A percentile compares a stretch with the other conserved stretches of the same genome.
These are phyloP conservation scores for Luidia sarsii DNA, from an alignment of 53 echinoderm and acorn worm genomes.

Conservation along the genomic window DNA sequence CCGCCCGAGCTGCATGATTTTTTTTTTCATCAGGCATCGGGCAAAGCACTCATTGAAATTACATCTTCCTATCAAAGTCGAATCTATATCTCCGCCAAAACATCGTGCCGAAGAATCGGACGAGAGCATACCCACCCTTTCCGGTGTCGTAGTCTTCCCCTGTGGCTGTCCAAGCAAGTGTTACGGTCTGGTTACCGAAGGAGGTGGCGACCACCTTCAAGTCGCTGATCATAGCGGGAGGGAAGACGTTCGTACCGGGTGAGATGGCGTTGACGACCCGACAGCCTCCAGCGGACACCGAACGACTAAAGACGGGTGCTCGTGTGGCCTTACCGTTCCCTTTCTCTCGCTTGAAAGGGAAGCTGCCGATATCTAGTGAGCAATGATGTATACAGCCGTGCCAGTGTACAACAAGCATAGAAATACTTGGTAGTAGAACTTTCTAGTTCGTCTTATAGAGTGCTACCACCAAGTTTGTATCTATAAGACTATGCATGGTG, in stretches of 20 bases:
- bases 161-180: conserved; percentile 73
- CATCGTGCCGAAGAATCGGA: too few relatives aligned
- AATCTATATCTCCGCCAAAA: too few relatives aligned
- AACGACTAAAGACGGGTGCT: conserved; percentile 59
- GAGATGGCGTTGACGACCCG: conserved; percentile 43
- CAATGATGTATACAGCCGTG: too few relatives aligned
- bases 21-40: too few relatives aligned
- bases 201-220: conserved; percentile 53
- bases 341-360: background rate
- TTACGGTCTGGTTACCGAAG: conserved; percentile 32
- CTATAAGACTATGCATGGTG: too few relatives aligned
- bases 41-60: too few relatives aligned
- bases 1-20: too few relatives aligned
- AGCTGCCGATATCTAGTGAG: background rate
- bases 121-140: conserved; percentile 64
- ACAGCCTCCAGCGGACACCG: conserved; percentile 59
- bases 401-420: too few relatives aligned
- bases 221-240: conserved; percentile 67
- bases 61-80: too few relatives aligned
- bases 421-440: too few relatives aligned
- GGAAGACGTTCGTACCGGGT: conserved; percentile 27
- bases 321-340: background rate
- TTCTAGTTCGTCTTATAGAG: too few relatives aligned
- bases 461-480: too few relatives aligned
- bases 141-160: conserved; percentile 81